Conservation (phyloP, 2,888 invertebrate species). For the Athalia rosae region DNA sequence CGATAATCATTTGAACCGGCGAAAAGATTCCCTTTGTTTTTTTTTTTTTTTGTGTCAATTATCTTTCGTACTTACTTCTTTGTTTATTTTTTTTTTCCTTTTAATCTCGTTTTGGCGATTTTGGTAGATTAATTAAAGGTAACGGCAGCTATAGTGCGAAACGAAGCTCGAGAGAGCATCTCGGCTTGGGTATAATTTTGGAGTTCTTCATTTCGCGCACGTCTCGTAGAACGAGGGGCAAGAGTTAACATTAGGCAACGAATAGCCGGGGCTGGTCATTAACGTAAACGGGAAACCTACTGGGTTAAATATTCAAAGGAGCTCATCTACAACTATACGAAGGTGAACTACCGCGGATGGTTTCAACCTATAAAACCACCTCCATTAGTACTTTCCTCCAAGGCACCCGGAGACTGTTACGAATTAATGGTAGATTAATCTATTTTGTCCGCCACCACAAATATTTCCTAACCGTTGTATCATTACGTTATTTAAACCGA, state of each 20-base stretch:
- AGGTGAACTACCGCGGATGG: constrained; percentile 45
- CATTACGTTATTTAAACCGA: background rate
- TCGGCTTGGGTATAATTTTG: constrained; percentile 15
- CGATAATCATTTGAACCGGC: background rate
- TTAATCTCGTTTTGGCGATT: background rate
- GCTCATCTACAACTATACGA: constrained; percentile 38
- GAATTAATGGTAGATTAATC: constrained; percentile 49
- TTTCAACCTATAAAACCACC: constrained; percentile 55
- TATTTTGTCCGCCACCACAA: constrained; percentile 37
- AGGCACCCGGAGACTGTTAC: constrained; percentile 32
- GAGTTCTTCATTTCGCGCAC: constrained; percentile 44
- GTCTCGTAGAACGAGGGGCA: constrained; percentile 37
- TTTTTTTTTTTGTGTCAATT: background rate
- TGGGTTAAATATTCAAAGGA: constrained; percentile 47
- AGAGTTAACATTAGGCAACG: constrained; percentile 46
- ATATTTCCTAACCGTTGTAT: constrained; percentile 5
- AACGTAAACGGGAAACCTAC: constrained; percentile 35
- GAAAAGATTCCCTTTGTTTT: background rate
- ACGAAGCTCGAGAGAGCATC: background rate
- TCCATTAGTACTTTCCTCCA: constrained; percentile 53
- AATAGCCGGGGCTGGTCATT: constrained; percentile 42
- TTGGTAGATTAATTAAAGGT: constrained; percentile 20
- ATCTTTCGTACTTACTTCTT: background rate
- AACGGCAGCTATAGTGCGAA: constrained; percentile 19
- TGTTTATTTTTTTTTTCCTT: background rate